Evolutionary conservation across 2,888 invertebrate species (phyloP).

Genomic region (Allygus modestus): DNA sequence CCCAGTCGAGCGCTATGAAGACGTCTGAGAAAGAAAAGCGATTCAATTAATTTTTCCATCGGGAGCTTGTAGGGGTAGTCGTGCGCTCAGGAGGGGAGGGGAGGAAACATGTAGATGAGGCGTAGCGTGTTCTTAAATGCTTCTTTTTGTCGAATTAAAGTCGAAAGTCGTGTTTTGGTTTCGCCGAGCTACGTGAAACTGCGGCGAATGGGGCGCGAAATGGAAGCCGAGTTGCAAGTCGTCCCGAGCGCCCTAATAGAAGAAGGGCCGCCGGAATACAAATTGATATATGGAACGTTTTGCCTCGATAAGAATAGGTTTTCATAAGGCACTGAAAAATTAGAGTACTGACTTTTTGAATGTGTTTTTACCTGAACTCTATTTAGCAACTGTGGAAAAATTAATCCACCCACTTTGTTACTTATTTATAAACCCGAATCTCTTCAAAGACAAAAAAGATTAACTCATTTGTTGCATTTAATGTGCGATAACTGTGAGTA

Average conservation of each 20-base stretch:
- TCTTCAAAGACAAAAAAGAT: too few species aligned
- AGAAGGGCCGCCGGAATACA: not conserved
- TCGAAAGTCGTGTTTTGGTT: constrained; percentile 58
- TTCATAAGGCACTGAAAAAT: too few species aligned
- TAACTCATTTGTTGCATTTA: too few species aligned
- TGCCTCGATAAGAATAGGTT: too few species aligned
- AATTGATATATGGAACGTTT: not conserved
- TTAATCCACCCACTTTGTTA: too few species aligned
- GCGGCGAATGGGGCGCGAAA: constrained; percentile 53
- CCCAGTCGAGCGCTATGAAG: constrained; percentile 65
- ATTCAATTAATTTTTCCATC: constrained; percentile 71
- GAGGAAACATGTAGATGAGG: constrained; percentile 59
- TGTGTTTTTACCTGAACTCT: too few species aligned
- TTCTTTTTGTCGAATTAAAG: constrained; percentile 64
- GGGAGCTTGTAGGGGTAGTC: constrained; percentile 66
- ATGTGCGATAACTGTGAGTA: too few species aligned
- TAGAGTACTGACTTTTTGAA: too few species aligned
- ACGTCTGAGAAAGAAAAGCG: constrained; percentile 68
- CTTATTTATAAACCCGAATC: too few species aligned
- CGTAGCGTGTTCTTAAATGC: constrained; percentile 60
- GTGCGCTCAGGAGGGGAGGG: constrained; percentile 65
- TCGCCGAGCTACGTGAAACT: constrained; percentile 24
- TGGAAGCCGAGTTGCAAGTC: constrained; percentile 35
- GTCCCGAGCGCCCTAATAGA: constrained; percentile 34
- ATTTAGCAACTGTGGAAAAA: too few species aligned